Evolutionary conservation across 2,888 invertebrate species (phyloP).

Genomic region (Euplagia quadripunctaria): DNA sequence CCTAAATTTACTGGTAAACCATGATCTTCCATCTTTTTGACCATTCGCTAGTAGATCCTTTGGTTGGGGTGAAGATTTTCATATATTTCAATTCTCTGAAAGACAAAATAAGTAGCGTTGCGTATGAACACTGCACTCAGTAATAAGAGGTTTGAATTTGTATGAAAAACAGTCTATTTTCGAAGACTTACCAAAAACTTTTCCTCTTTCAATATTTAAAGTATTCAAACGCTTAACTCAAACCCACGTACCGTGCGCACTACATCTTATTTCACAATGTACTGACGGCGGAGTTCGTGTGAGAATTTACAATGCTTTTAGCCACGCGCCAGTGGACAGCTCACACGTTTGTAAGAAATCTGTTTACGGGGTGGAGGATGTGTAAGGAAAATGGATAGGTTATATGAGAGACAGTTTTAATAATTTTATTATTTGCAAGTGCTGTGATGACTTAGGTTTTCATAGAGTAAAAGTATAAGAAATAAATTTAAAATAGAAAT

Average conservation of each 20-base stretch:
- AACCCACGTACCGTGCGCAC: constrained; percentile 50
- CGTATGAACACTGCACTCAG: not conserved
- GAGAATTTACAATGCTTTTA: constrained; percentile 86
- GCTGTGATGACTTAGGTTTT: not conserved
- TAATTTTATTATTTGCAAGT: not conserved
- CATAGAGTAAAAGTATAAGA: not conserved
- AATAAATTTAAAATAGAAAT: no score
- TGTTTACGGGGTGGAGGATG: constrained; percentile 52
- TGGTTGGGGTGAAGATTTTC: no score
- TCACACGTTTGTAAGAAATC: constrained; percentile 74
- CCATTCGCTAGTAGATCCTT: no score
- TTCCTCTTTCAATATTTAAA: constrained; percentile 26
- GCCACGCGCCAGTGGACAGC: constrained; percentile 76
- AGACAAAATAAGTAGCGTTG: no score
- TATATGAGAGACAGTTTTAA: not conserved
- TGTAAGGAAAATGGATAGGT: constrained; percentile 53
- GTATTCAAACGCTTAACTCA: constrained; percentile 28
- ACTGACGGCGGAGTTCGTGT: constrained; percentile 60
- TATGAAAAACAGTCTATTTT: not conserved
- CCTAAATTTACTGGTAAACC: no score
- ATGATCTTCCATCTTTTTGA: no score
- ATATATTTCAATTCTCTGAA: no score
- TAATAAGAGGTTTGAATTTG: not conserved
- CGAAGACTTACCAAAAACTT: constrained; percentile 11
- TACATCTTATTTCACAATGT: constrained; percentile 64